These are phyloP conservation scores for Cephus pygmeus DNA, from an alignment of 2,888 invertebrate species.

Conservation along the genomic window DNA sequence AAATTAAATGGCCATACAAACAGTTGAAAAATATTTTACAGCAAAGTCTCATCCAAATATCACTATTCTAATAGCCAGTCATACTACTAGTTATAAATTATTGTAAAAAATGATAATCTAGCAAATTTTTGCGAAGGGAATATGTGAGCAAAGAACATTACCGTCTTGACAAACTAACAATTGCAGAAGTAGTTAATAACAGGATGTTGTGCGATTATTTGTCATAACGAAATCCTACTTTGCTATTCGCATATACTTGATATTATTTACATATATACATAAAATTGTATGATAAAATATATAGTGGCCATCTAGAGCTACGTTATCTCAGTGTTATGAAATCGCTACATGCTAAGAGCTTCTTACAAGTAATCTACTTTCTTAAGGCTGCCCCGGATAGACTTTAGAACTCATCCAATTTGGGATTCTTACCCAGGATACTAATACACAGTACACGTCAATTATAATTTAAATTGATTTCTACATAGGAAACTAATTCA, in stretches of 20 bases:
- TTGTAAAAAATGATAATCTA: not conserved
- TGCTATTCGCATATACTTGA: not conserved
- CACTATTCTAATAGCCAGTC: not conserved
- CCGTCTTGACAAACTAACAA: not conserved
- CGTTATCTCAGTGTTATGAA: constrained; percentile 28
- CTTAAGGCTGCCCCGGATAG: constrained; percentile 22
- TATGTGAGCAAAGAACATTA: not conserved
- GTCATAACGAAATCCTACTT: not conserved
- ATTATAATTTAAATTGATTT: not conserved
- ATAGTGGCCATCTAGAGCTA: constrained; percentile 46
- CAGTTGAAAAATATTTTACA: not conserved
- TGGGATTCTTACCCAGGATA: not conserved
- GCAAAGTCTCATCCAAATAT: not conserved
- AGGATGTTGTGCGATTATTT: not conserved
- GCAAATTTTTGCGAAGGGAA: not conserved
- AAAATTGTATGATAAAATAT: constrained; percentile 57
- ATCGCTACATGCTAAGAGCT: constrained; percentile 27
- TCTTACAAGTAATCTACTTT: constrained; percentile 11
- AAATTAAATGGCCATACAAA: not conserved
- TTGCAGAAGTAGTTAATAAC: not conserved
- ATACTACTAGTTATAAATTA: not conserved
- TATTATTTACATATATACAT: constrained; percentile 56
- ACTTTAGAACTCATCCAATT: constrained; percentile 8
- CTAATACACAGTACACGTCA: not conserved
- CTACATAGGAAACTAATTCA: not conserved